A percentile compares a stretch with the other conserved stretches of the same genome.
phyloP scores from a whole-genome alignment of 2,113 vertebrate genomes.

The Stegostoma tigrinum region DNA sequence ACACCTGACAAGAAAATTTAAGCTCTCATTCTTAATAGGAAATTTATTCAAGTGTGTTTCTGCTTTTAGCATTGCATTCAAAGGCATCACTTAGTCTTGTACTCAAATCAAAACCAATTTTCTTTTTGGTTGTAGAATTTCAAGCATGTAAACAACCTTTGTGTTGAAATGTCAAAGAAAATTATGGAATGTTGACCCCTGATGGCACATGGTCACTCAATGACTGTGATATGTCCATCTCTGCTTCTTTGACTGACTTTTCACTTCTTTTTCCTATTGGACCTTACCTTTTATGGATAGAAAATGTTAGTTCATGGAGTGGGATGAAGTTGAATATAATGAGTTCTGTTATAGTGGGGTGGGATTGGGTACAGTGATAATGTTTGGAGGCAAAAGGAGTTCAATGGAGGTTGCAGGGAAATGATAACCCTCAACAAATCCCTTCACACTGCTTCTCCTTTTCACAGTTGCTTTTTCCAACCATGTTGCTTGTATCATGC shows the following conservation, averaged over 20 bases:
- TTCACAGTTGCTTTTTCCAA: neutral
- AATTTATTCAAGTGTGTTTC: constrained; percentile 5
- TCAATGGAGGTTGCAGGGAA: neutral
- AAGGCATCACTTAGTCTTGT: neutral
- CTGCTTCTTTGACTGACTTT: neutral
- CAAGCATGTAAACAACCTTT: neutral
- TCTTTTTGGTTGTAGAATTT: neutral
- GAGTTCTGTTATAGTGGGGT: too few relatives aligned
- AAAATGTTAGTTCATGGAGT: neutral
- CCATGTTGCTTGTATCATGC: neutral
- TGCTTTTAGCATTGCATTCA: neutral
- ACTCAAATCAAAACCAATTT: neutral
- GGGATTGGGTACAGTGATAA: too few relatives aligned
- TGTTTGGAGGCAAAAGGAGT: neutral
- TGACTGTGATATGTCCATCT: neutral
- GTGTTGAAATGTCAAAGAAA: neutral
- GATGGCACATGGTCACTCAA: neutral
- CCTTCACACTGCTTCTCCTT: neutral
- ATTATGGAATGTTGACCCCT: neutral
- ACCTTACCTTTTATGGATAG: neutral
- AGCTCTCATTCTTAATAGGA: neutral
- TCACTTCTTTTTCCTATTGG: neutral
- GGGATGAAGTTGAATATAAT: too few relatives aligned
- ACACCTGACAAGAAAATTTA: neutral
- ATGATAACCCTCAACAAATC: neutral